Percentiles rank a stretch among this genome's conserved stretches.
These are phyloP conservation scores for Morus bassanus DNA, from an alignment of 2,797 vertebrate species.

Conservation along the genomic window DNA sequence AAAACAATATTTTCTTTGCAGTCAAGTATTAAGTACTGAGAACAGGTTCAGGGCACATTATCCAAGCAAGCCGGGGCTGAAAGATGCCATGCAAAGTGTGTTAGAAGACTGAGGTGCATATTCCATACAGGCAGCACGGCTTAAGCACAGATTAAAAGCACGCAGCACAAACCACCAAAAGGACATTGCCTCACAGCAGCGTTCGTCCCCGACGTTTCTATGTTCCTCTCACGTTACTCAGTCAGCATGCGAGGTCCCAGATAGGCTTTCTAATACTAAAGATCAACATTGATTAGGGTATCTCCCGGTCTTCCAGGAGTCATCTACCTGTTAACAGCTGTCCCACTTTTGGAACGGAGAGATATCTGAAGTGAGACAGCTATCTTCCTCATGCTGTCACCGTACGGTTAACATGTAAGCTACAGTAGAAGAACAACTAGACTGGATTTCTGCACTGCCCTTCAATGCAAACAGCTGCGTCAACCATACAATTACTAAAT, in stretches of 20 bases:
- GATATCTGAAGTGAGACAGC: neutral
- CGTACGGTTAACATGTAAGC: accelerated
- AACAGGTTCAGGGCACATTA: neutral
- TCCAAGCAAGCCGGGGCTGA: neutral
- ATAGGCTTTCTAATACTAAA: neutral
- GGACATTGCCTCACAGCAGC: neutral
- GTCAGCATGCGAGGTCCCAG: neutral
- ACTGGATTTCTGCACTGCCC: accelerated
- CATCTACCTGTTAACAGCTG: neutral
- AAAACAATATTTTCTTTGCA: neutral
- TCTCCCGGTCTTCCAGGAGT: neutral
- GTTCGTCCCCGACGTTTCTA: accelerated
- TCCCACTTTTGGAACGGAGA: neutral
- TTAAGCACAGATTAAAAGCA: neutral
- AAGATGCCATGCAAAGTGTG: neutral
- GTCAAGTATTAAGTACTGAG: neutral
- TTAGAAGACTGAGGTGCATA: neutral
- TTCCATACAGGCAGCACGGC: accelerated
- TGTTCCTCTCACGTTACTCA: neutral
- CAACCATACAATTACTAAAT: neutral
- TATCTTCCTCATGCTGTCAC: neutral
- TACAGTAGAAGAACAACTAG: neutral
- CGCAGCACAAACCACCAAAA: neutral
- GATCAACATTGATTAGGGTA: neutral
- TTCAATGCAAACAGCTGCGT: neutral